A percentile compares a stretch with the other conserved stretches of the same genome.
Conservation (phyloP, 1,140 invertebrate genomes). For the Plutomurus gul region DNA sequence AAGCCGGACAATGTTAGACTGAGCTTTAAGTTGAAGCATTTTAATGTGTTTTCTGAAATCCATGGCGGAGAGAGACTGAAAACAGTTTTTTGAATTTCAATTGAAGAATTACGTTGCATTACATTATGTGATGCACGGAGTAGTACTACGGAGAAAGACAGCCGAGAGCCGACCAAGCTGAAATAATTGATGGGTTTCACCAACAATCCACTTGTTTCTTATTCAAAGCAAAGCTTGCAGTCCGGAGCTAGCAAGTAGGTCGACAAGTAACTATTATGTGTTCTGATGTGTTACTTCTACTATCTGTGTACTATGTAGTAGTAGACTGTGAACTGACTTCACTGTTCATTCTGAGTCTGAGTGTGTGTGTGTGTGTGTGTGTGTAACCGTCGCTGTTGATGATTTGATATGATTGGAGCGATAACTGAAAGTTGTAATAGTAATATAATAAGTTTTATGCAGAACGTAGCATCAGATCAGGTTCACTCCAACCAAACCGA, state of each 20-base stretch:
- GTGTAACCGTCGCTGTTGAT: not conserved
- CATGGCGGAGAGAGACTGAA: not conserved
- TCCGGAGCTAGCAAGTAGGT: not conserved
- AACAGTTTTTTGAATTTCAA: slow-evolving; percentile 3
- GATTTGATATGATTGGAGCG: slow-evolving; percentile 2
- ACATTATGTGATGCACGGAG: not conserved
- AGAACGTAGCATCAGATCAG: slow-evolving; percentile 10
- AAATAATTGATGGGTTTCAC: slow-evolving; percentile 39
- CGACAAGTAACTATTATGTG: not conserved
- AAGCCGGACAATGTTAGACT: not conserved
- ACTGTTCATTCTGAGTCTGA: no score
- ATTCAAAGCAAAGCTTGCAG: not conserved
- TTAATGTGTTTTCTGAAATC: not conserved
- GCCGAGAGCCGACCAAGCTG: slow-evolving; percentile 6
- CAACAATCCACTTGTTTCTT: not conserved
- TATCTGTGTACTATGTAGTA: not conserved
- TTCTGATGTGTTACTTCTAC: not conserved
- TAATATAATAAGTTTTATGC: not conserved
- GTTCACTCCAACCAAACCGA: slow-evolving; percentile 20
- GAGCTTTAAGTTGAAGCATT: not conserved
- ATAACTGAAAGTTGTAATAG: not conserved
- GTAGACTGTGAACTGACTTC: no score
- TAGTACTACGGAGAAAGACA: not conserved
- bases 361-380: not conserved
- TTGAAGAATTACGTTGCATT: not conserved